phyloP scores from a whole-genome alignment of 2,888 invertebrate genomes.

The Isotomurus palustris region DNA sequence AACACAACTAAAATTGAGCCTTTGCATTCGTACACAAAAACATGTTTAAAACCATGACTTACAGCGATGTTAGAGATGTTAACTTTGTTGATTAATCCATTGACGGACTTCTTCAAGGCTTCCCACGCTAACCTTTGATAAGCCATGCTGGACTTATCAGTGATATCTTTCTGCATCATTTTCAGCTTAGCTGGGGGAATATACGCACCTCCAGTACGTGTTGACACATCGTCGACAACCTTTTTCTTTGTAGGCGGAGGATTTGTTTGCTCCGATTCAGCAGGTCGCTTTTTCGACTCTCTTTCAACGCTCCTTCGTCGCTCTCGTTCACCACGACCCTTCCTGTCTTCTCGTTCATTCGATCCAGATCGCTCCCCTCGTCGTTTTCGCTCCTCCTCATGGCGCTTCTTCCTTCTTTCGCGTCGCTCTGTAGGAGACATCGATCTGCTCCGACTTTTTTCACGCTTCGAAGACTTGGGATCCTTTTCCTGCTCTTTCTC shows the following conservation, averaged over 20 bases:
- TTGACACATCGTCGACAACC: slow-evolving; percentile 64
- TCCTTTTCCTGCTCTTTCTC: neutral
- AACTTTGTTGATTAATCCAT: slow-evolving; percentile 96
- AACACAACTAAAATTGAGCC: neutral
- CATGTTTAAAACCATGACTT: slow-evolving; percentile 16
- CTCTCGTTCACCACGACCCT: neutral
- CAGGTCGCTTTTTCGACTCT: slow-evolving; percentile 24
- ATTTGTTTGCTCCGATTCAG: slow-evolving; percentile 36
- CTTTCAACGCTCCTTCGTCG: slow-evolving; percentile 1
- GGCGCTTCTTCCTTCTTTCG: slow-evolving; percentile 1
- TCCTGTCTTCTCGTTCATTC: slow-evolving; percentile 9
- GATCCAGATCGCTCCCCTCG: neutral
- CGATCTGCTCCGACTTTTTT: neutral
- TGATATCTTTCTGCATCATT: slow-evolving; percentile 92
- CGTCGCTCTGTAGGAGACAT: neutral
- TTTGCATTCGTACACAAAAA: too few relatives aligned
- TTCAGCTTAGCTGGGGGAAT: slow-evolving; percentile 95
- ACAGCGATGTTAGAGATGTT: slow-evolving; percentile 85
- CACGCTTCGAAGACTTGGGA: too few relatives aligned
- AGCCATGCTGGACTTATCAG: slow-evolving; percentile 85
- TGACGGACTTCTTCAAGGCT: slow-evolving; percentile 95
- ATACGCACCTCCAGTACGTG: slow-evolving; percentile 85
- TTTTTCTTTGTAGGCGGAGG: neutral
- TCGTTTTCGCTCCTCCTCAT: slow-evolving; percentile 3
- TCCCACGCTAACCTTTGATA: slow-evolving; percentile 99